Base-by-base conservation (phyloP, 2,113 vertebrate species). In the Natator depressus region DNA sequence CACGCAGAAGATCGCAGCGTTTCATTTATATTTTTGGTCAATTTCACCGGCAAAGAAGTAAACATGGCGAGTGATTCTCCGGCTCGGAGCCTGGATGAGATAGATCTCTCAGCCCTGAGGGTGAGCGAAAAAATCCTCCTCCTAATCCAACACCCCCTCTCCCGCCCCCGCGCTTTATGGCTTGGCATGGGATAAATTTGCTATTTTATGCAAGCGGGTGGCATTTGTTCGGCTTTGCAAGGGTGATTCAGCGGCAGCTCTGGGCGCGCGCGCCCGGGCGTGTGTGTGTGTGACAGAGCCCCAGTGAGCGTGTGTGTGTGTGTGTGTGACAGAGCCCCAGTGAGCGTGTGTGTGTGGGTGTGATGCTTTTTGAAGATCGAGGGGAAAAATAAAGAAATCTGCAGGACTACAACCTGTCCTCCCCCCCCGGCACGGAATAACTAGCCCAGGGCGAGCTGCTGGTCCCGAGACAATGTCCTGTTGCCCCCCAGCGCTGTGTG, bases 11-110 rank as follows among this genome's bases (percentile, higher is more conserved):
- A 95, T 94, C 95, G 82, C 90, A 89, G 93, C 95, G 95, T 97
- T 93, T 86, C 51, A 13, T 65, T 85, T 25, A 27, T 59, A 94
- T 97, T 96, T 95, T 95, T 95, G 97, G 97, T 97, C 98, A 96
- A 96, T 96, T 95, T 96, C 97, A 95, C 50, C 91, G 69, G 91
- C 93, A 96, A 97, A 97, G 97, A 97, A 95, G 98, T 97, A 85
- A 99, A 98, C 97, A 99, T 99, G 99, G 99, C 99, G 98, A 99
- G 99, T 98, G 99, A 99, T 97, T 99, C 99, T 96, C 99, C 99
- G 16, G 99, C 99, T 90, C 98, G 99, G 96, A 99, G 99, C 98
- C 98, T 99, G 99, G 99, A 99, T 96, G 99, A 99, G 98, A 99
- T 99, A 89, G 99, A 99, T 98, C 99, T 99, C 96, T 99, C 99